Evolutionary conservation across 37 sponge, comb jelly and placozoan genomes (phyloP).

Genomic region (Eunapius fragilis): DNA sequence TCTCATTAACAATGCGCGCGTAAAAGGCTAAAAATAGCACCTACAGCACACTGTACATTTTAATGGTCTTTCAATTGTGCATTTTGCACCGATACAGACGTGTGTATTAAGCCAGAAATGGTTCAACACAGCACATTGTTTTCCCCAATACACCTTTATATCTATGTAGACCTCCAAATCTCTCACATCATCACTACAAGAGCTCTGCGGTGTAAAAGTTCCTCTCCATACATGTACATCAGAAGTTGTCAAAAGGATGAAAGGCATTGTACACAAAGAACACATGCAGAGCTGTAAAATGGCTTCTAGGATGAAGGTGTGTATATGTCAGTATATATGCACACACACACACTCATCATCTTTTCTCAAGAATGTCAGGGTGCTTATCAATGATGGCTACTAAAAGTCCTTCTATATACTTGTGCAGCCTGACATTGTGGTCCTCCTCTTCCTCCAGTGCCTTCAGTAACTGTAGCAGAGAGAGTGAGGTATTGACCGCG

Average conservation of each 20-base stretch:
- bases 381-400: slow-evolving; percentile 59
- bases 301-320: background rate
- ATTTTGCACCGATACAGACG: too few species aligned
- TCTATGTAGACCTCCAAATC: too few species aligned
- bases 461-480: slow-evolving; percentile 31
- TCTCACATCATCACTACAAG: too few species aligned
- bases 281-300: background rate
- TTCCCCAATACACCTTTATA: too few species aligned
- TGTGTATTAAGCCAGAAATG: too few species aligned
- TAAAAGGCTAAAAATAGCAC: too few species aligned
- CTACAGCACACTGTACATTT: too few species aligned
- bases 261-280: background rate
- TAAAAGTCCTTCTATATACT: slow-evolving; percentile 64
- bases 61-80: too few species aligned
- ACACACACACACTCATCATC: background rate
- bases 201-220: too few species aligned
- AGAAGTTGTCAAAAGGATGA: background rate
- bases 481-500: background rate
- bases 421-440: slow-evolving; percentile 29
- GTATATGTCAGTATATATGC: background rate
- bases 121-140: too few species aligned
- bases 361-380: slow-evolving; percentile 66
- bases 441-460: slow-evolving; percentile 52
- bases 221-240: too few species aligned
- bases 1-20: too few species aligned